Percentiles rank a stretch among this genome's conserved stretches.
Evolutionary conservation across 92 coral and sea anemone species (phyloP).

Genomic region (Zoanthus sociatus): DNA sequence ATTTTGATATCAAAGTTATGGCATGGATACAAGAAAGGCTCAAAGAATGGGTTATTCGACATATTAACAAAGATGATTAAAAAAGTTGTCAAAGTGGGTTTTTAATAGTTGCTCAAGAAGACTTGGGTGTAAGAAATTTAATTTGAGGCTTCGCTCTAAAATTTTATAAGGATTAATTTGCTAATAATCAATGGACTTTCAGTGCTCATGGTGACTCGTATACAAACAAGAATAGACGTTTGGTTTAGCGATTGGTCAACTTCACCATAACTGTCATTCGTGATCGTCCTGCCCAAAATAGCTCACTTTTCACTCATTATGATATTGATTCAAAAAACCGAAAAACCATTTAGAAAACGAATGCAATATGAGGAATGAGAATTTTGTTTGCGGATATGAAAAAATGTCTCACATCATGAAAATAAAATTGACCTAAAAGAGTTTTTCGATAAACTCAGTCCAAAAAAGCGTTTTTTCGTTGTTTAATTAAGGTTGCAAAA

Average conservation of each 20-base stretch:
- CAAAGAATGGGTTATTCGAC: background rate
- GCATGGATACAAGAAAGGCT: background rate
- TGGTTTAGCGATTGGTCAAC: slow-evolving; percentile 10
- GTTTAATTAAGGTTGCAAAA: background rate
- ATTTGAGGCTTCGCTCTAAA: slow-evolving; percentile 9
- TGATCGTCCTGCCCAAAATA: slow-evolving; percentile 28
- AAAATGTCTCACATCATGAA: slow-evolving; percentile 1
- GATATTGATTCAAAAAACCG: slow-evolving; percentile 43
- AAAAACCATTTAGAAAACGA: slow-evolving; percentile 36
- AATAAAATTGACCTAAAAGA: background rate
- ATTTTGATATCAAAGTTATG: slow-evolving; percentile 17
- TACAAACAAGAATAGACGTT: background rate
- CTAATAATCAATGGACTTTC: slow-evolving; percentile 28
- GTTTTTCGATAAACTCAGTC: background rate
- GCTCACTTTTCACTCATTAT: slow-evolving; percentile 42
- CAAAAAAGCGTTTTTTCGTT: background rate
- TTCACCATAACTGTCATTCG: slow-evolving; percentile 31
- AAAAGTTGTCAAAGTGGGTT: background rate
- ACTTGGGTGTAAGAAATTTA: background rate
- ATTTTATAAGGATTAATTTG: slow-evolving; percentile 24
- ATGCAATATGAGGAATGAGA: slow-evolving; percentile 36
- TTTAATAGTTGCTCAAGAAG: slow-evolving; percentile 2
- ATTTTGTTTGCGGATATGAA: background rate
- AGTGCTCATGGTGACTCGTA: slow-evolving; percentile 36
- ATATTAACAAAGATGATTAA: background rate